These are phyloP conservation scores for Archaeoteleia sp. DNA, from an alignment of 2,888 invertebrate species.

Conservation along the genomic window DNA sequence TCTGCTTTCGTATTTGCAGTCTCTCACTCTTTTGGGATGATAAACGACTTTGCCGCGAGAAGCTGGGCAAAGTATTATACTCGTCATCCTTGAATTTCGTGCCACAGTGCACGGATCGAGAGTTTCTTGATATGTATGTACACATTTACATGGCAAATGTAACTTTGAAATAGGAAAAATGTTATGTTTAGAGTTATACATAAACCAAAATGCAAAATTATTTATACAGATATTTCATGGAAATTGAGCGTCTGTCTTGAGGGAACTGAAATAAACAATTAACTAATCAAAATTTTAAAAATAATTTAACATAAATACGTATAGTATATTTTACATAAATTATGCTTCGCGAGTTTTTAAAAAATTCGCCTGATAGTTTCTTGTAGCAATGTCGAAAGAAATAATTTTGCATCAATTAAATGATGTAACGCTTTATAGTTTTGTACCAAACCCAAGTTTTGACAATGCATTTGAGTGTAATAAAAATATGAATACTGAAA, in stretches of 20 bases:
- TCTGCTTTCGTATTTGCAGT: conserved; percentile 48
- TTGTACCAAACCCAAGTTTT: too few species aligned
- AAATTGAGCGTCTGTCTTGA: too few species aligned
- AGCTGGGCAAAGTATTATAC: conserved; percentile 60
- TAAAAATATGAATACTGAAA: too few species aligned
- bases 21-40: conserved; percentile 59
- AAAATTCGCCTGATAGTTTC: too few species aligned
- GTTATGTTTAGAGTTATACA: not conserved
- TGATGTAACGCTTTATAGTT: too few species aligned
- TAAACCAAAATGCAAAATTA: conserved; percentile 8
- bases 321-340: too few species aligned
- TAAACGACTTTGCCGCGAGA: conserved; percentile 60
- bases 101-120: conserved; percentile 32
- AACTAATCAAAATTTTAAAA: too few species aligned
- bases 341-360: conserved; percentile 17
- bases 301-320: too few species aligned
- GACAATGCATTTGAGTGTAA: too few species aligned
- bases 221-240: conserved; percentile 1
- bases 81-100: conserved; percentile 56
- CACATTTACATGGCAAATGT: conserved; percentile 20
- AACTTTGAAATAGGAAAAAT: conserved; percentile 10
- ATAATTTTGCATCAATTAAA: too few species aligned
- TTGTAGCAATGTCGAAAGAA: too few species aligned
- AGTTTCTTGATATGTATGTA: conserved; percentile 30
- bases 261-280: too few species aligned